Conservation (phyloP, 2,888 invertebrate species). For the Liodrosophila aerea region DNA sequence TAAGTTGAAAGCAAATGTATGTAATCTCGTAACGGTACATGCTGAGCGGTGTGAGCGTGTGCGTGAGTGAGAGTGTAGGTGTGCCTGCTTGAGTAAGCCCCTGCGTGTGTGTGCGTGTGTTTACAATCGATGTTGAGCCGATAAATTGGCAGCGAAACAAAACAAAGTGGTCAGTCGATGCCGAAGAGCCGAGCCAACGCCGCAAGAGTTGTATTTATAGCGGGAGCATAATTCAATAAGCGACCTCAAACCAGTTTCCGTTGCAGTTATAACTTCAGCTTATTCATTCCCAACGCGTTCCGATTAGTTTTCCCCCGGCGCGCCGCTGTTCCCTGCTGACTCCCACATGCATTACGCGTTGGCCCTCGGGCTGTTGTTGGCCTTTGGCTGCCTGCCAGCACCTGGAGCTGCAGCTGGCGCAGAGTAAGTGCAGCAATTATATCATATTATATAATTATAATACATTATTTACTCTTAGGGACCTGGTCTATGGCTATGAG, state of each 20-base stretch:
- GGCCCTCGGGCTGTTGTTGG: slow-evolving; percentile 39
- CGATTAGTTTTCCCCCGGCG: slow-evolving; percentile 11
- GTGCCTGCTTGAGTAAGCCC: background rate
- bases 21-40: slow-evolving; percentile 50
- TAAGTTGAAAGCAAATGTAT: slow-evolving; percentile 47
- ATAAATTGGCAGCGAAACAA: slow-evolving; percentile 52
- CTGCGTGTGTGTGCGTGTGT: slow-evolving; percentile 22
- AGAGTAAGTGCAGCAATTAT: slow-evolving; percentile 40
- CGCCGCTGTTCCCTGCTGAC: slow-evolving; percentile 20
- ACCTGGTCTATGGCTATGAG: slow-evolving; percentile 79
- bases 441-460: background rate
- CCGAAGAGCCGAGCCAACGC: slow-evolving; percentile 21
- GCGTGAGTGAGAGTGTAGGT: background rate
- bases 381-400: slow-evolving; percentile 44
- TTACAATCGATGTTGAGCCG: slow-evolving; percentile 54
- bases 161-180: slow-evolving; percentile 43
- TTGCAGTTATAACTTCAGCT: slow-evolving; percentile 1
- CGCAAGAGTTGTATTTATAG: background rate
- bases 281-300: slow-evolving; percentile 36
- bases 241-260: slow-evolving; percentile 51
- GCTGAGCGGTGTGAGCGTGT: background rate
- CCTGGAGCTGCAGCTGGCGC: slow-evolving; percentile 34
- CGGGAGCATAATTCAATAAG: background rate
- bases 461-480: slow-evolving; percentile 24
- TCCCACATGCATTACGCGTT: slow-evolving; percentile 8